Percentiles rank a stretch among this genome's conserved stretches.
phyloP scores from a whole-genome alignment of 2,113 vertebrate genomes.

The Charadrius vociferus region DNA sequence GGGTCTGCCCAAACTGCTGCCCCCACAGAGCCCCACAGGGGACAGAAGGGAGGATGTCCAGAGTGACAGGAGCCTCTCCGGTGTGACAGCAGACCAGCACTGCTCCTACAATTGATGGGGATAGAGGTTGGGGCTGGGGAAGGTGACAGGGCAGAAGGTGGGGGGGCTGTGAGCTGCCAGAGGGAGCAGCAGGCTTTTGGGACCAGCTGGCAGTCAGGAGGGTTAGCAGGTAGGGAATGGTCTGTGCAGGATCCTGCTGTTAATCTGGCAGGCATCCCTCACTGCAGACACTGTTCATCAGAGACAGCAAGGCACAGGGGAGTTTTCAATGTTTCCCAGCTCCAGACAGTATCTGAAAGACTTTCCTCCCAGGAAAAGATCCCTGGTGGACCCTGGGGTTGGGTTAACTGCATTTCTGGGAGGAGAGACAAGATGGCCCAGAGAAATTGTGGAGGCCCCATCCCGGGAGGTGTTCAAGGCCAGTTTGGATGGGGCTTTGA shows the following conservation, averaged over 20 bases:
- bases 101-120: background rate
- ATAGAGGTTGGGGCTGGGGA: background rate
- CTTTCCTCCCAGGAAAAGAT: background rate
- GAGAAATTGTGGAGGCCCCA: too few relatives aligned
- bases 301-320: background rate
- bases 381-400: background rate
- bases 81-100: background rate
- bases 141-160: background rate
- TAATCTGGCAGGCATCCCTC: background rate
- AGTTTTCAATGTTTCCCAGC: background rate
- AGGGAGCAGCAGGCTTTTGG: background rate
- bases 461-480: too few relatives aligned
- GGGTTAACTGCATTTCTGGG: background rate
- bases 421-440: background rate
- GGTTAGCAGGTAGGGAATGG: background rate
- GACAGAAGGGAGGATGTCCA: fast-evolving
- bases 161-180: background rate
- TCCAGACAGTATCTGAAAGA: background rate
- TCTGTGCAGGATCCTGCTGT: background rate
- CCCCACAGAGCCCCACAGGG: fast-evolving
- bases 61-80: background rate
- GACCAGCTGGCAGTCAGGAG: background rate
- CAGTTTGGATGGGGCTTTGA: too few relatives aligned
- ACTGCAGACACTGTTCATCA: background rate
- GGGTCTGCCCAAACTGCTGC: background rate